A percentile compares a stretch with the other conserved stretches of the same genome.
These are phyloP conservation scores for rabbit (Oryctolagus cuniculus) DNA, from an alignment of 2,113 vertebrate species.

Conservation along the genomic window mOryCun1.1 NC_091440.1:126618501-126619000, in stretches of 20 bases:
- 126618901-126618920: neutral
- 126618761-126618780: neutral
- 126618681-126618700: neutral
- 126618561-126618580: neutral
- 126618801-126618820: neutral
- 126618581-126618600: neutral
- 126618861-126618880: neutral
- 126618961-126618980: neutral
- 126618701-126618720: neutral
- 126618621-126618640: neutral
- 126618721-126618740: neutral
- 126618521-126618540: neutral
- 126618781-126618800: neutral
- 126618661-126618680: neutral
- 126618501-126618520: neutral
- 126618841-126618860: neutral
- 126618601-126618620: too few relatives aligned
- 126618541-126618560: neutral
- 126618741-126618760: accelerated
- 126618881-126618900: neutral
- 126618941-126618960: neutral
- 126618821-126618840: neutral
- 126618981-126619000: too few relatives aligned
- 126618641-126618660: neutral
- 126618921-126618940: neutral